Percentiles rank a stretch among this genome's conserved stretches.
Conservation (phyloP, 2,797 vertebrate genomes). For the Sebastes kiyomatsui region DNA sequence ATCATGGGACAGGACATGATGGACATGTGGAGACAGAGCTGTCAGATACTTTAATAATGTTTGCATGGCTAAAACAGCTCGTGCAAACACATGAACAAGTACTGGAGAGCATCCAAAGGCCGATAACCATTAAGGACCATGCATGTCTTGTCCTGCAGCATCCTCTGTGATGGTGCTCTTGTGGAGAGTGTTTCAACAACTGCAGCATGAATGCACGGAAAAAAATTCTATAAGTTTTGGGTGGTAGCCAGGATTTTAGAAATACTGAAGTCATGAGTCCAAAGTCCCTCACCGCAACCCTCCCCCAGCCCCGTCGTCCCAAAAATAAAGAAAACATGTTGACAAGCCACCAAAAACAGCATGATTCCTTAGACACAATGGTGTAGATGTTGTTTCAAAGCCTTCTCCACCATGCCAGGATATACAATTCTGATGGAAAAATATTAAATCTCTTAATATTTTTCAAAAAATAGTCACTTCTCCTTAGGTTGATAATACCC, state of each 20-base stretch:
- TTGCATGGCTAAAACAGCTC: neutral
- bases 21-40: slow-evolving; percentile 3
- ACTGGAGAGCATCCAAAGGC: neutral
- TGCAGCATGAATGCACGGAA: neutral
- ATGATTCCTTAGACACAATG: neutral
- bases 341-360: neutral
- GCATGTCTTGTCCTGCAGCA: neutral
- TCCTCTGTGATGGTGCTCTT: neutral
- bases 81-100: neutral
- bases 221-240: neutral
- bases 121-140: neutral
- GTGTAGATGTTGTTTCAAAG: neutral
- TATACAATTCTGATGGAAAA: neutral
- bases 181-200: neutral
- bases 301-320: accelerated
- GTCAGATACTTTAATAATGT: neutral
- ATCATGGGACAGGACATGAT: neutral
- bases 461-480: neutral
- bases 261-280: neutral
- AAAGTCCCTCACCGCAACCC: neutral
- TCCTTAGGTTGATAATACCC: neutral
- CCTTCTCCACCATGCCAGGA: neutral
- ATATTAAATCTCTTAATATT: neutral
- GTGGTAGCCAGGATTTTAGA: neutral
- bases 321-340: neutral